These are phyloP conservation scores for Passer montanus DNA, from an alignment of 2,113 vertebrate species.

Conservation along the genomic window DNA sequence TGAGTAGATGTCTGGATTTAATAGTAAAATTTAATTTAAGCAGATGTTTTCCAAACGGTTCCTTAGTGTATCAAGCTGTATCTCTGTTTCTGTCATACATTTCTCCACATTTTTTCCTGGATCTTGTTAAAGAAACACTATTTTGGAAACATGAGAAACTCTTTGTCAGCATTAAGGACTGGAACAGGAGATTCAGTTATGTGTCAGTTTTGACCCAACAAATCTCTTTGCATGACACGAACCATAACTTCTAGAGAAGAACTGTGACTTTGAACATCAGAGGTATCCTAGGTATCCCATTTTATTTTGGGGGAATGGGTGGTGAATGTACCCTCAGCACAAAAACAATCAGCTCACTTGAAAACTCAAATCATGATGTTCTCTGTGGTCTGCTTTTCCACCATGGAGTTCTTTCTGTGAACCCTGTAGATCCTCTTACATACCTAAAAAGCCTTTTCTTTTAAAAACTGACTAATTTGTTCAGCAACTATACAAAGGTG, in stretches of 20 bases:
- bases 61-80: not conserved
- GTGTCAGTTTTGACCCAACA: not conserved
- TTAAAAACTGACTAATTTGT: not conserved
- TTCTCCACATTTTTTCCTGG: not conserved
- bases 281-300: not conserved
- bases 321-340: not conserved
- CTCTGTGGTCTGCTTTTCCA: not conserved
- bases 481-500: not conserved
- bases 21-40: constrained; percentile 16
- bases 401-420: not conserved
- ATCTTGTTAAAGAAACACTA: not conserved
- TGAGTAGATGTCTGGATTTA: constrained; percentile 15
- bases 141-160: not conserved
- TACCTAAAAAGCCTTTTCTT: not conserved
- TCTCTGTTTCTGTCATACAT: not conserved
- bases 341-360: not conserved
- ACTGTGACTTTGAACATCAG: not conserved
- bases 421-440: not conserved
- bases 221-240: not conserved
- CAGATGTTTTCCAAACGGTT: not conserved
- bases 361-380: not conserved
- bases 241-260: not conserved
- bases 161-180: constrained; percentile 30
- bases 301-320: not conserved
- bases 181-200: not conserved